Evolutionary conservation across 2,113 vertebrate genomes (phyloP).

Genomic region (Plestiodon gilberti): DNA sequence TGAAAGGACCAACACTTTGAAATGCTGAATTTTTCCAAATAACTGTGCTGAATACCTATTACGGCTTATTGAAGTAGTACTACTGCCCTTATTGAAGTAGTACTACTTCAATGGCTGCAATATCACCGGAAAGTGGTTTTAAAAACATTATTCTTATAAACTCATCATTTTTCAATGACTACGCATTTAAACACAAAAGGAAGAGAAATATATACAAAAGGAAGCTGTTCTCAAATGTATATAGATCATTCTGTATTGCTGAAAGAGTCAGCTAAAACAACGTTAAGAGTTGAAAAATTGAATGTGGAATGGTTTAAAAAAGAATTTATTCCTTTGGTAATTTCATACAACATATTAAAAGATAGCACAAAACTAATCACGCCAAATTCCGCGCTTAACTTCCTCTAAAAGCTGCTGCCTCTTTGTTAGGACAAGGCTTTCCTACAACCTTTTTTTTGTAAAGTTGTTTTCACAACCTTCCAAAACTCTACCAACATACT

Average conservation of each 20-base stretch:
- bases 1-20: constrained; percentile 29
- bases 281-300: constrained; percentile 36
- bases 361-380: neutral
- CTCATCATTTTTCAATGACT: constrained; percentile 37
- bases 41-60: constrained; percentile 31
- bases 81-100: neutral
- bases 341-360: constrained; percentile 25
- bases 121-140: constrained; percentile 51
- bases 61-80: neutral
- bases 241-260: constrained; percentile 66
- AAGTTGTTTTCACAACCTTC: neutral
- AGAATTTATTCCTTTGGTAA: neutral
- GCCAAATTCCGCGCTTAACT: neutral
- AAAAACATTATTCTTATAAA: constrained; percentile 35
- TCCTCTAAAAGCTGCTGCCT: neutral
- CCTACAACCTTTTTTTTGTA: neutral
- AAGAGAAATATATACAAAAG: constrained; percentile 51
- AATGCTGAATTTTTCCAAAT: constrained; percentile 32
- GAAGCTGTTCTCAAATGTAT: constrained; percentile 42
- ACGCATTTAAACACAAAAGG: constrained; percentile 54
- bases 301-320: constrained; percentile 32
- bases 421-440: neutral
- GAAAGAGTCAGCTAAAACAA: constrained; percentile 59
- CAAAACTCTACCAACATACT: constrained; percentile 24
- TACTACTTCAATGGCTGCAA: constrained; percentile 34